A percentile compares a stretch with the other conserved stretches of the same genome.
Conservation (phyloP, 2,797 vertebrate genomes). For the Gallirallus australis region DNA sequence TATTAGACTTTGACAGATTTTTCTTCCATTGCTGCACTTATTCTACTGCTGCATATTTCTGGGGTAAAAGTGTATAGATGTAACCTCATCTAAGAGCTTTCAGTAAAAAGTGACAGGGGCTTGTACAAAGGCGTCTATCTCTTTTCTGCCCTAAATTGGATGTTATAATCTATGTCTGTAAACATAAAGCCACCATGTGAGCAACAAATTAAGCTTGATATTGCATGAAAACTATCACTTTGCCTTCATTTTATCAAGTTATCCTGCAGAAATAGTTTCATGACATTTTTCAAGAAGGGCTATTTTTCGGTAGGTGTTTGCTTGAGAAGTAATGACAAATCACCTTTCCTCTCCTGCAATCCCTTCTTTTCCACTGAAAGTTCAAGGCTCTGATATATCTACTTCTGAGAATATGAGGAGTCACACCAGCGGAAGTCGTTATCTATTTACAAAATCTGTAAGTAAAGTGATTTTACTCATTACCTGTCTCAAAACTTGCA, state of each 20-base stretch:
- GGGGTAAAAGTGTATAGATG: neutral
- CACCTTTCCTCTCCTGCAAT: neutral
- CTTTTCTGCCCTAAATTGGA: neutral
- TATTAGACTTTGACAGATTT: neutral
- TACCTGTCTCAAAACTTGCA: neutral
- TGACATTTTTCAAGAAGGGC: neutral
- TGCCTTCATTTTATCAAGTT: neutral
- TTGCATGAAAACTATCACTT: neutral
- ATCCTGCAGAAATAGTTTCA: neutral
- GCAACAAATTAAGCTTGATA: neutral
- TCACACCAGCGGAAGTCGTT: neutral
- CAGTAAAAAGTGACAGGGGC: fast-evolving
- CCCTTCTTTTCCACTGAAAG: neutral
- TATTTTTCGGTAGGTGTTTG: neutral
- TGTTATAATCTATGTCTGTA: neutral
- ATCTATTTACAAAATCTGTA: neutral
- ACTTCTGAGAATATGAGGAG: neutral
- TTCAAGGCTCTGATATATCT: neutral
- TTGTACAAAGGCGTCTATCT: neutral
- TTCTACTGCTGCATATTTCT: neutral
- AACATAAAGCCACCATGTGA: neutral
- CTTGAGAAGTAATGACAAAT: neutral
- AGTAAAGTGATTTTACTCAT: neutral
- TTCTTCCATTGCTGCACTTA: neutral
- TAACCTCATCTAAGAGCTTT: neutral